Percentiles rank a stretch among this genome's conserved stretches.
These are phyloP conservation scores for Drosophila differens DNA, from an alignment of 2,888 invertebrate species.

Conservation along the genomic window DNA sequence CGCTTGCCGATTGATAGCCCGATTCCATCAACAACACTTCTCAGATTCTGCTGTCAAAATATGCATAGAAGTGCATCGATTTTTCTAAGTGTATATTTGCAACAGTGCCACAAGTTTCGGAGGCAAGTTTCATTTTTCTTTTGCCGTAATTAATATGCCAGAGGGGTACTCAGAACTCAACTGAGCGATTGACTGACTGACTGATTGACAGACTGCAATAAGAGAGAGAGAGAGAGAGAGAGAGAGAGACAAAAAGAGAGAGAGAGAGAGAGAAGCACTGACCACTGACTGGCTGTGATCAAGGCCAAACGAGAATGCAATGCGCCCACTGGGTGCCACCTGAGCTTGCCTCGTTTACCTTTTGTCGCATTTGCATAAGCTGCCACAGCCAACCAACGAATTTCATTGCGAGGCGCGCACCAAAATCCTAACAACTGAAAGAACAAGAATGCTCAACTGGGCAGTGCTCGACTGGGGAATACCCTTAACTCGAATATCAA, in stretches of 20 bases:
- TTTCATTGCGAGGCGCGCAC: constrained; percentile 21
- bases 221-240: no score
- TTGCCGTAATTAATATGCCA: constrained; percentile 51
- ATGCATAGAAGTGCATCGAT: neutral
- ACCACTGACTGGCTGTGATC: constrained; percentile 28
- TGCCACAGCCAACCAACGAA: constrained; percentile 22
- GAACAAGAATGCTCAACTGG: neutral
- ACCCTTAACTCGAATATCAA: neutral
- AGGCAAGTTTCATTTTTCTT: constrained; percentile 18
- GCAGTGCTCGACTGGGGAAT: neutral
- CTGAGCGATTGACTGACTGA: constrained; percentile 19
- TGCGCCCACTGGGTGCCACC: constrained; percentile 10
- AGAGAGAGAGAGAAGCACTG: neutral
- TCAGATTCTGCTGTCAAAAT: no score
- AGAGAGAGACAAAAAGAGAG: neutral
- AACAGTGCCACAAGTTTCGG: neutral
- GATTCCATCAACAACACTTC: no score
- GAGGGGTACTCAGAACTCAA: constrained; percentile 8
- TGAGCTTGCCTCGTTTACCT: constrained; percentile 22
- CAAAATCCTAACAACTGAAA: constrained; percentile 3
- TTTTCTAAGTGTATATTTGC: neutral
- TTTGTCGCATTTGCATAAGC: constrained; percentile 46
- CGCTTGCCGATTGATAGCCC: neutral
- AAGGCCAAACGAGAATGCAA: constrained; percentile 41
- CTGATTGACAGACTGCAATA: neutral